phyloP scores from a whole-genome alignment of 2,888 invertebrate species.

The Aquatica leii region DNA sequence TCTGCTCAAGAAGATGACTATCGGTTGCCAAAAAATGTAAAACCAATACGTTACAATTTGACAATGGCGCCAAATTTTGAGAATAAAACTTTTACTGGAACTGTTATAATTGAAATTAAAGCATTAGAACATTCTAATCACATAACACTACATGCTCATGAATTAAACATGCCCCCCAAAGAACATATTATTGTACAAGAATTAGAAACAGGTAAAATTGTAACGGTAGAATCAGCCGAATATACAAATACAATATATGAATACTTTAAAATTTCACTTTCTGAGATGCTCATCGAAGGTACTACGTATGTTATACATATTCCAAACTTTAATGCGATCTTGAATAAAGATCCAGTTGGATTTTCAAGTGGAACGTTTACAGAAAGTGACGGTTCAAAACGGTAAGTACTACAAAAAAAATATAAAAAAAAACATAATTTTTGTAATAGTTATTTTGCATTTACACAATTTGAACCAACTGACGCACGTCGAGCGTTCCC shows the following conservation, averaged over 20 bases:
- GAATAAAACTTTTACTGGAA: background rate
- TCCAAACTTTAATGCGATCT: too few relatives aligned
- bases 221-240: too few relatives aligned
- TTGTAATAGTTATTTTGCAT: conserved; percentile 61
- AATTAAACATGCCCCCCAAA: background rate
- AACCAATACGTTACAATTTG: background rate
- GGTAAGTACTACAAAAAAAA: background rate
- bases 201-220: too few relatives aligned
- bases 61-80: background rate
- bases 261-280: too few relatives aligned
- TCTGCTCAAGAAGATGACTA: too few relatives aligned
- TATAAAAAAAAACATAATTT: background rate
- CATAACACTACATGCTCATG: background rate
- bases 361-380: conserved; percentile 70
- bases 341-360: conserved; percentile 71
- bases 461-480: conserved; percentile 73
- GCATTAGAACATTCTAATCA: background rate
- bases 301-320: too few relatives aligned
- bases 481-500: too few relatives aligned
- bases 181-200: too few relatives aligned
- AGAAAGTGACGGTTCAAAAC: conserved; percentile 36
- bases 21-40: background rate
- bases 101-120: background rate
- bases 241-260: too few relatives aligned
- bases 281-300: too few relatives aligned